Base-by-base conservation (phyloP, 2,888 invertebrate genomes). In the Dicyrtoma fusca region DNA sequence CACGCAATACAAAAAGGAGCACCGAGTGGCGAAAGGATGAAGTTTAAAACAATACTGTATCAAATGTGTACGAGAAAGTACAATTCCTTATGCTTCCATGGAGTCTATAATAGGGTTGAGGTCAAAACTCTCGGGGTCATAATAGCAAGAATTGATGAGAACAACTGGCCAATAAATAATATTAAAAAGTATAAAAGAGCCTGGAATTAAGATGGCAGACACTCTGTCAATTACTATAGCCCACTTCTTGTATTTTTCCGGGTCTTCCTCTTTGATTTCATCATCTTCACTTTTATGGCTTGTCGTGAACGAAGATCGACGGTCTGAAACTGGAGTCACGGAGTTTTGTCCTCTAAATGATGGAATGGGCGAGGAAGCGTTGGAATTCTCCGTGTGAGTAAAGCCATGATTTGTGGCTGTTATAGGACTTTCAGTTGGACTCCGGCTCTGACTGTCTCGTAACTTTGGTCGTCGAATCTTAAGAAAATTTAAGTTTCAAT, bases 401-500 rank as follows among this genome's bases (percentile, higher is more conserved):
- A 34, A 34, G 6, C 55, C 53, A 65, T 59, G 17, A 34, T 13
- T 44, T n/a, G 62, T 42, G 0, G 19, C 44, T 19, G 53, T 71
- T 21, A 71, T 61, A 14, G 71, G 42, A 19, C 70, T 70, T 34
- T 34, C 34, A 34, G 34, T 34, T 19, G 63, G 14, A 44, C 19
- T 25, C 44, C 55, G 26, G 26, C 66, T 57, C 21, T 65, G 42
- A 19, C 66, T 34, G 34, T 34, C 34, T 34, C 34, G 34, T 34
- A 72, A 23, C 59, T 72, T 72, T 14, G 72, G 66, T 13, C 72
- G 45, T 13, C 72, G 65, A 23, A 72, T 72, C 72, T 66, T 19
- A 45, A 25, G 26, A 14, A 61, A 61, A 42, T 34, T 5, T 34
- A 34, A 34, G 8, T 34, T 5, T 8, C 34, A 34, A 34, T 34